Evolutionary conservation across 1,140 invertebrate genomes (phyloP).

Genomic region (Atopsyche davidsoni): DNA sequence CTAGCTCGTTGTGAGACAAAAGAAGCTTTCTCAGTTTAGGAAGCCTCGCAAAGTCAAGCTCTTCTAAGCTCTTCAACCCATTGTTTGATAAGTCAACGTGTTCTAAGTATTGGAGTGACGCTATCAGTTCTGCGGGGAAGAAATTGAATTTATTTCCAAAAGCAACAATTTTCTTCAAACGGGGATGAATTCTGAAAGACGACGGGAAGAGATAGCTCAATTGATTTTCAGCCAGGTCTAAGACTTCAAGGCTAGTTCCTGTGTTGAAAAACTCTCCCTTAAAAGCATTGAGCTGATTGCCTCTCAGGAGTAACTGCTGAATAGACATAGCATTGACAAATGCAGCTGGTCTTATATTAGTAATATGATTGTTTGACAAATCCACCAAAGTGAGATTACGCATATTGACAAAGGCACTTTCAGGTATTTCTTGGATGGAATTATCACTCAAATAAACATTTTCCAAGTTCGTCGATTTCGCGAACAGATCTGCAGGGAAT

Average conservation of each 20-base stretch:
- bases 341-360: constrained; percentile 61
- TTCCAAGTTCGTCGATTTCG: constrained; percentile 58
- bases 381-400: constrained; percentile 65
- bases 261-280: constrained; percentile 74
- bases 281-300: constrained; percentile 67
- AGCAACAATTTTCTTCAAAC: constrained; percentile 61
- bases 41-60: constrained; percentile 77
- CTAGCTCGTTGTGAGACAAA: constrained; percentile 68
- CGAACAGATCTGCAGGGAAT: constrained; percentile 63
- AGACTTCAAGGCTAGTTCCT: constrained; percentile 61
- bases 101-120: constrained; percentile 66
- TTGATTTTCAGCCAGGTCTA: constrained; percentile 71
- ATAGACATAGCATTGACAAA: constrained; percentile 66
- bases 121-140: constrained; percentile 75
- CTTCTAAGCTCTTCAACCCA: constrained; percentile 67
- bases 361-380: constrained; percentile 71
- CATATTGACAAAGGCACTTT: constrained; percentile 66
- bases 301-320: constrained; percentile 57
- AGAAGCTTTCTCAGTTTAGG: constrained; percentile 62
- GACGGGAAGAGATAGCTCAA: constrained; percentile 73
- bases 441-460: constrained; percentile 63
- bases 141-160: constrained; percentile 71
- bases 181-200: constrained; percentile 74
- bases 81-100: constrained; percentile 71
- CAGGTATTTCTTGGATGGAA: constrained; percentile 61